Evolutionary conservation across 1,140 invertebrate genomes (phyloP), one percentile per base, ranked within the genome.

Genomic region (Drosophila sturtevanti): DNA sequence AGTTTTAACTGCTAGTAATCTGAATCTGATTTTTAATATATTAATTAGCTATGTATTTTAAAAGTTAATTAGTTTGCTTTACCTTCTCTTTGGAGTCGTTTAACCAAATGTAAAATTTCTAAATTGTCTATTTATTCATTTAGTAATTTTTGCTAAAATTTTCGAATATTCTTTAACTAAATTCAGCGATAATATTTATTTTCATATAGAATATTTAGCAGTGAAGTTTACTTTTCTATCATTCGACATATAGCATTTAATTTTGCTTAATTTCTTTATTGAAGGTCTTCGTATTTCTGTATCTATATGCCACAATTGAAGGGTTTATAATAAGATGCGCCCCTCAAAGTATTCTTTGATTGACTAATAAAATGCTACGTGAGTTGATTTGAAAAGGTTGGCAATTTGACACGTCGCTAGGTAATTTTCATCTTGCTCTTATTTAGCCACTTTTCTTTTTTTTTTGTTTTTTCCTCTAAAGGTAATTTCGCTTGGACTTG

Each of bases 341-440:
- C 68, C 72, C 72, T n/a, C 59, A 87, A 86, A 87, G 82, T 74
- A 77, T 70, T 64, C 84, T 80, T 89, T 89, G 84, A 89, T 89
- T 89, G 84, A 89, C 84, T 80, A 89, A 89, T 89, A 89, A 89
- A 89, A 89, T 58, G 62, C 67, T 89, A 89, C 84, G 84, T 89
- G 84, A 84, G 62, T 72, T 79, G 84, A 74, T 79, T 82, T 24
- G 24, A 54, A 27, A 79, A 82, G 62, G 22, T 18, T 48, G 62
- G 24, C 62, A 71, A 81, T 77, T 81, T 77, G 70, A 85, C 63
- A 75, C 81, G 72, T 48, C 35, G 56, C 74, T 76, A 82, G 82
- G 82, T 87, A 79, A 87, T 82, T 76, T 52, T 73, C 72, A 44
- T 41, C 14, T 24, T 22, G 62, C 41, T 72, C 64, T 44, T 62